Evolutionary conservation across 2,888 invertebrate species (phyloP).

Genomic region (Drosophila pseudotakahashii): DNA sequence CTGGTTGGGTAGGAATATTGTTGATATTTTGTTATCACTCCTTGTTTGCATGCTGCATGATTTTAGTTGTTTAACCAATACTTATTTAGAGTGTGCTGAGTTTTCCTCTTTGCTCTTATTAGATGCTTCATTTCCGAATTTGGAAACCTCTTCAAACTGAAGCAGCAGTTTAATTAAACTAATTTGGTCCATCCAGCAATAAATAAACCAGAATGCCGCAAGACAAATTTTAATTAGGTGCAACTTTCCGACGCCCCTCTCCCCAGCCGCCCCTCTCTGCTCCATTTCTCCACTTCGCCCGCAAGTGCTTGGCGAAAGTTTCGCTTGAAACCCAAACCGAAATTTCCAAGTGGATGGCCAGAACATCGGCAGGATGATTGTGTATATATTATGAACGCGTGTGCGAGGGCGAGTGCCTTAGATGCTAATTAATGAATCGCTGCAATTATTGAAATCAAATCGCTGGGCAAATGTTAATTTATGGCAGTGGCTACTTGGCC

Average conservation of each 20-base stretch:
- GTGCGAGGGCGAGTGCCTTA: slow-evolving; percentile 46
- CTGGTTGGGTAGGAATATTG: slow-evolving; percentile 56
- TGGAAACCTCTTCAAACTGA: slow-evolving; percentile 26
- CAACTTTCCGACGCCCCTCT: slow-evolving; percentile 8
- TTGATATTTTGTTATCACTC: slow-evolving; percentile 18
- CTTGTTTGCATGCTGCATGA: slow-evolving; percentile 39
- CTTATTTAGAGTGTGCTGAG: neutral
- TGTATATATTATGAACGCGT: slow-evolving; percentile 25
- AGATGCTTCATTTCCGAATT: slow-evolving; percentile 24
- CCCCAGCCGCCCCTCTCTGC: neutral
- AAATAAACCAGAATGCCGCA: slow-evolving; percentile 48
- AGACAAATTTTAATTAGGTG: slow-evolving; percentile 65
- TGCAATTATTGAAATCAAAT: slow-evolving; percentile 74
- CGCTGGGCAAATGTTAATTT: slow-evolving; percentile 66
- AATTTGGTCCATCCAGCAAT: slow-evolving; percentile 46
- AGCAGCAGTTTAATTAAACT: slow-evolving; percentile 36
- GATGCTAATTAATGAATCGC: slow-evolving; percentile 75
- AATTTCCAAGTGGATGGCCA: slow-evolving; percentile 45
- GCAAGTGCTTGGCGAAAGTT: slow-evolving; percentile 44
- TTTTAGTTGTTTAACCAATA: neutral
- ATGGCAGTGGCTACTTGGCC: slow-evolving; percentile 44
- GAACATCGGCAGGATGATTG: slow-evolving; percentile 31
- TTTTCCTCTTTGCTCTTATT: neutral
- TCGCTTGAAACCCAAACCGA: slow-evolving; percentile 34
- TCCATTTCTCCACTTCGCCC: slow-evolving; percentile 14